Conservation (phyloP, 2,888 invertebrate genomes). For the Drosophila maculinotata region DNA sequence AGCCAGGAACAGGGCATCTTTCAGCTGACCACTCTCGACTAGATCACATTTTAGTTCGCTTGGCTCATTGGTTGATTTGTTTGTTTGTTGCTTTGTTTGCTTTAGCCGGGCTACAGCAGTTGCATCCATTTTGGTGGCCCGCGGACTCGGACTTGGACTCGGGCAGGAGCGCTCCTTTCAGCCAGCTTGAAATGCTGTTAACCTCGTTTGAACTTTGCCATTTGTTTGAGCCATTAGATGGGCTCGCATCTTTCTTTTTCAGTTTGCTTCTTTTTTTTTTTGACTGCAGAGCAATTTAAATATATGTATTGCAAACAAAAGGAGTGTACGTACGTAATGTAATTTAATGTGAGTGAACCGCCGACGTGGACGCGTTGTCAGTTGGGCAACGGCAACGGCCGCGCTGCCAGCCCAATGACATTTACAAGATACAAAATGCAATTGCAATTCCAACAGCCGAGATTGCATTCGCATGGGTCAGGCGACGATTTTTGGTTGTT, state of each 20-base stretch:
- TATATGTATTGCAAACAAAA: slow-evolving; percentile 66
- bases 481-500: slow-evolving; percentile 41
- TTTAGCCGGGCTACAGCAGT: slow-evolving; percentile 53
- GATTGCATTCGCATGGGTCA: slow-evolving; percentile 70
- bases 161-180: slow-evolving; percentile 54
- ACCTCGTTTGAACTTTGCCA: slow-evolving; percentile 82
- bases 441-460: slow-evolving; percentile 51
- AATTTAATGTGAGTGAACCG: slow-evolving; percentile 69
- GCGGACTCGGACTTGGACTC: slow-evolving; percentile 18
- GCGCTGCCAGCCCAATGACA: slow-evolving; percentile 53
- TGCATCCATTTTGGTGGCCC: slow-evolving; percentile 74
- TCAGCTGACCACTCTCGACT: neutral
- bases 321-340: slow-evolving; percentile 64
- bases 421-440: slow-evolving; percentile 65
- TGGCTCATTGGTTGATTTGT: slow-evolving; percentile 36
- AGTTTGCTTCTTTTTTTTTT: slow-evolving; percentile 25
- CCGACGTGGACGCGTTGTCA: slow-evolving; percentile 41
- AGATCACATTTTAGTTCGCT: slow-evolving; percentile 20
- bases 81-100: slow-evolving; percentile 61
- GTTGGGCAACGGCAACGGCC: slow-evolving; percentile 58
- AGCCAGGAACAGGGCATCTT: slow-evolving; percentile 4
- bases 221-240: slow-evolving; percentile 79
- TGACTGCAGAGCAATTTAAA: slow-evolving; percentile 64
- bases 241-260: slow-evolving; percentile 65
- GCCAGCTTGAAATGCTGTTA: slow-evolving; percentile 77